Conservation (phyloP, 2,113 vertebrate genomes). For the Rhinoptilus africanus region DNA sequence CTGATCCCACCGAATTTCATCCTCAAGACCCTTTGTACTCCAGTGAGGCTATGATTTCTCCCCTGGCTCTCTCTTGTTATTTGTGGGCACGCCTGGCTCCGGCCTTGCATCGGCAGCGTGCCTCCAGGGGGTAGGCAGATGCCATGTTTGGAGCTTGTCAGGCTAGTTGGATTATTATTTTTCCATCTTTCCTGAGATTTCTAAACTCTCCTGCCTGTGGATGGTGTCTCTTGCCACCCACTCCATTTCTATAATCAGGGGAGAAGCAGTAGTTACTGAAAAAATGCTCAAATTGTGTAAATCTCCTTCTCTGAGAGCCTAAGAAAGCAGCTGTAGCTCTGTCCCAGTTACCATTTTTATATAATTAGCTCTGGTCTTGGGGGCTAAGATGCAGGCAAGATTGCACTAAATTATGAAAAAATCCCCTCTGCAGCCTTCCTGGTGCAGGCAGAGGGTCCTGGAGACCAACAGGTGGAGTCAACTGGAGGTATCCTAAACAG, state of each 20-base stretch:
- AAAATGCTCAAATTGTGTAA: neutral
- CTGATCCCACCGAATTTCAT: neutral
- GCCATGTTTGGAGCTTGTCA: neutral
- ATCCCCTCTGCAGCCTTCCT: neutral
- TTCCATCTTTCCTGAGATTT: neutral
- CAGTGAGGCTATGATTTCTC: neutral
- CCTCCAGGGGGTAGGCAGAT: neutral
- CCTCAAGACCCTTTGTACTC: neutral
- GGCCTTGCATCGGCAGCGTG: neutral
- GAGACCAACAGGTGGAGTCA: neutral
- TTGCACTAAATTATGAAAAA: neutral
- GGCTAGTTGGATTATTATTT: neutral
- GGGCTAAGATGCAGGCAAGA: neutral
- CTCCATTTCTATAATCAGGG: constrained; percentile 8
- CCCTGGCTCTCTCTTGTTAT: neutral
- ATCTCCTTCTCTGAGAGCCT: neutral
- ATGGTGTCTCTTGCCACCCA: neutral
- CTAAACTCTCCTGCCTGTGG: neutral
- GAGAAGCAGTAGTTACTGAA: neutral
- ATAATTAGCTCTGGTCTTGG: neutral
- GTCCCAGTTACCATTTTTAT: neutral
- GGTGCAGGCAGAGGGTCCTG: neutral
- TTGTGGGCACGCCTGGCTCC: neutral
- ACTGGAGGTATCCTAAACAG: neutral
- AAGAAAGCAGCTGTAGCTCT: neutral